Evolutionary conservation across 2,797 vertebrate genomes (phyloP).

Genomic region (Phylloscopus collybita): DNA sequence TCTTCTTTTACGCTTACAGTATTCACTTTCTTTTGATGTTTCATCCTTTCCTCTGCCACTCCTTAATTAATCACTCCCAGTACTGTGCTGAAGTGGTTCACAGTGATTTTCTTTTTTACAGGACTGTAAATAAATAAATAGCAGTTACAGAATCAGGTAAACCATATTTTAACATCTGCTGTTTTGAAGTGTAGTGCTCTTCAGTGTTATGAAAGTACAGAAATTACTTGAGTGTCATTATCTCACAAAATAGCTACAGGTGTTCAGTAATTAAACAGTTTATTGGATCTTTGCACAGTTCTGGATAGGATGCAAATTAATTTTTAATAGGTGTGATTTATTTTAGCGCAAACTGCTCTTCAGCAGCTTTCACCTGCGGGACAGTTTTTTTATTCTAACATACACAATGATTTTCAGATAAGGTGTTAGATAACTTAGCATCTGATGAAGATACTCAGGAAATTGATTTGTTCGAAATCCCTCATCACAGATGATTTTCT

Average conservation of each 20-base stretch:
- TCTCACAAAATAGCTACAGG: neutral
- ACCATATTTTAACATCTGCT: neutral
- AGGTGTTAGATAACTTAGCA: neutral
- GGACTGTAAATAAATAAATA: neutral
- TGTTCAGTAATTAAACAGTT: neutral
- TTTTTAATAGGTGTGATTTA: neutral
- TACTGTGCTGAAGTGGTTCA: neutral
- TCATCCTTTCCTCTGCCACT: conserved; percentile 23
- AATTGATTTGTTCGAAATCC: neutral
- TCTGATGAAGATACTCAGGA: neutral
- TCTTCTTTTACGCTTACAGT: neutral
- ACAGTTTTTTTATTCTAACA: neutral
- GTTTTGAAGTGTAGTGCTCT: neutral
- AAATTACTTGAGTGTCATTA: neutral
- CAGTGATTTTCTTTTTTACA: neutral
- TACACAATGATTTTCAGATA: neutral
- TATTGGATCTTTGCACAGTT: neutral
- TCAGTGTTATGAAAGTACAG: neutral
- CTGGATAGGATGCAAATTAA: neutral
- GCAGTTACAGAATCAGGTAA: neutral
- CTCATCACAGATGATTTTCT: neutral
- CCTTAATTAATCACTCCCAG: neutral
- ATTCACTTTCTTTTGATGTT: conserved; percentile 2
- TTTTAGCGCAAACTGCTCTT: neutral
- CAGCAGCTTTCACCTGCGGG: neutral